Percentiles rank a stretch among this genome's conserved stretches.
Conservation (phyloP, 1,140 invertebrate genomes). For the Dryas iulia region DNA sequence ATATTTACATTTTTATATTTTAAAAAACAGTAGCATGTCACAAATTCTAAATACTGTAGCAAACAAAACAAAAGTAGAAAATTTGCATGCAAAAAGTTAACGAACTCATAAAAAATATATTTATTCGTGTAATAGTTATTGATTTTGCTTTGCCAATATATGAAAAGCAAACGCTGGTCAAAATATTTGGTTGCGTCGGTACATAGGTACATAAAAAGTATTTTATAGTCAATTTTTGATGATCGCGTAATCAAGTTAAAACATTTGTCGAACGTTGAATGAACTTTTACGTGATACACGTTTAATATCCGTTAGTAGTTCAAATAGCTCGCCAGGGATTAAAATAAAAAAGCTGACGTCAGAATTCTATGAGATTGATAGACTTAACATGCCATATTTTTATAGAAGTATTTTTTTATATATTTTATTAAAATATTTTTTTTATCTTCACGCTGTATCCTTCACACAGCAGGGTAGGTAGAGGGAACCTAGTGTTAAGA, state of each 20-base stretch:
- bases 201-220: not conserved
- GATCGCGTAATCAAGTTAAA: conserved; percentile 30
- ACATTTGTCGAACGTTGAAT: conserved; percentile 27
- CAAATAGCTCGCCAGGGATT: conserved; percentile 32
- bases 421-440: too few relatives aligned
- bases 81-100: conserved; percentile 4
- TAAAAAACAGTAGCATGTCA: not conserved
- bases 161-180: not conserved
- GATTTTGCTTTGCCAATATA: conserved; percentile 16
- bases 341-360: conserved; percentile 32
- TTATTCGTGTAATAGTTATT: conserved; percentile 2
- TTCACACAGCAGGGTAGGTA: too few relatives aligned
- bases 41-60: not conserved
- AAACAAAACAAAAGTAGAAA: not conserved
- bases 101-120: not conserved
- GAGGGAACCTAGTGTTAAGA: too few relatives aligned
- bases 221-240: conserved; percentile 29
- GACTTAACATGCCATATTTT: conserved; percentile 17
- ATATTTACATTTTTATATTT: too few relatives aligned
- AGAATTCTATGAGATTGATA: conserved; percentile 27
- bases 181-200: not conserved
- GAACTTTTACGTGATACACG: conserved; percentile 30
- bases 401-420: conserved; percentile 17
- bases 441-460: too few relatives aligned
- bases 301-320: conserved; percentile 39